Percentiles rank a stretch among this genome's conserved stretches.
Evolutionary conservation across 2,888 invertebrate genomes (phyloP).

Genomic region (Siphonodentalium dalli): DNA sequence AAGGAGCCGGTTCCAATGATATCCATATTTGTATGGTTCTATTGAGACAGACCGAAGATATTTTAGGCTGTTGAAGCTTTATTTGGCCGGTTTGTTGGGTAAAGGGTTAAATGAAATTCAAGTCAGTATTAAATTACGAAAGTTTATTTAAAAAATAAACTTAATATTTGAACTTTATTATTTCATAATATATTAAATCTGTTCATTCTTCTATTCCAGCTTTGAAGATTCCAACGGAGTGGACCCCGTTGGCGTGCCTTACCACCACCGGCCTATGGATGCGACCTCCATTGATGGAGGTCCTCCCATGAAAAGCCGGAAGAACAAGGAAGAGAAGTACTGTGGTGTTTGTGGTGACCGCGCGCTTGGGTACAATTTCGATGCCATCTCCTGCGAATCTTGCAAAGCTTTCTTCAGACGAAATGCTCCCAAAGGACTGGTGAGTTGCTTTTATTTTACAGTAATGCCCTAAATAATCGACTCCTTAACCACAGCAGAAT

Average conservation of each 20-base stretch:
- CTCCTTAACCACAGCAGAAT: too few relatives aligned
- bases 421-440: constrained; percentile 65
- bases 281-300: constrained; percentile 41
- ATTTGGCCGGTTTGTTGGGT: too few relatives aligned
- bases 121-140: too few relatives aligned
- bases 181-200: too few relatives aligned
- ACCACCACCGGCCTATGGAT: constrained; percentile 47
- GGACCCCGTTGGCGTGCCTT: constrained; percentile 36
- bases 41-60: too few relatives aligned
- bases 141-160: too few relatives aligned
- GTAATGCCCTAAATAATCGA: too few relatives aligned
- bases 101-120: too few relatives aligned
- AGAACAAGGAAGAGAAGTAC: constrained; percentile 64
- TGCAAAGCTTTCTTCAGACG: constrained; percentile 66
- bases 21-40: too few relatives aligned
- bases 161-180: too few relatives aligned
- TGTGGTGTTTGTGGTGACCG: constrained; percentile 65
- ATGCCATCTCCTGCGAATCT: constrained; percentile 66
- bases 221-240: constrained; percentile 57
- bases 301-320: constrained; percentile 46
- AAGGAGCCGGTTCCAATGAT: too few relatives aligned
- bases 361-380: constrained; percentile 65
- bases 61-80: too few relatives aligned
- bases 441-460: constrained; percentile 35
- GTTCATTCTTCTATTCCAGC: constrained; percentile 39